These are phyloP conservation scores for Syngnathus typhle DNA, from an alignment of 2,113 vertebrate species.

Conservation along the genomic window DNA sequence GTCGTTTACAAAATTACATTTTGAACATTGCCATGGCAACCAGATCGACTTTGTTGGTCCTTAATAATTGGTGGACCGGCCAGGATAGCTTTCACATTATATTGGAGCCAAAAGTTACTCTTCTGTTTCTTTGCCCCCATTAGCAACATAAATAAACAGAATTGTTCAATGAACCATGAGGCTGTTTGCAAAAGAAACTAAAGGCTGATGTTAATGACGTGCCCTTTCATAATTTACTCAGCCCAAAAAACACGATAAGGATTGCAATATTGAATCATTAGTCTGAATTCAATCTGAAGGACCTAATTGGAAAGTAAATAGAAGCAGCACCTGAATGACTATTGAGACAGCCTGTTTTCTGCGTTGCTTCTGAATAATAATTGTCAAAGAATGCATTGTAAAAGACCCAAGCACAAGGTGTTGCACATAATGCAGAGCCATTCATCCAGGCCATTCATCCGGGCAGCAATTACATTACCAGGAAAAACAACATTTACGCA, in stretches of 20 bases:
- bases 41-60: no score
- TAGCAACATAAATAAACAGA: no score
- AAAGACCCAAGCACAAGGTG: neutral
- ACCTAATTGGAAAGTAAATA: neutral
- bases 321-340: neutral
- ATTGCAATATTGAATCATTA: neutral
- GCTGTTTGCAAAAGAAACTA: no score
- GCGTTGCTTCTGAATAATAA: neutral
- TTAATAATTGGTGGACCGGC: no score
- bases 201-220: no score
- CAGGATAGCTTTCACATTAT: no score
- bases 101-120: no score
- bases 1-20: no score
- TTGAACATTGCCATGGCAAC: no score
- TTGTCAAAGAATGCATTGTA: neutral
- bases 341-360: neutral
- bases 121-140: no score
- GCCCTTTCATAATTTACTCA: no score
- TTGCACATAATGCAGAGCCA: neutral
- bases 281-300: neutral
- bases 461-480: slow-evolving; percentile 8
- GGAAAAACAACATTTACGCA: neutral
- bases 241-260: neutral
- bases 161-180: no score
- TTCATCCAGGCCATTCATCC: neutral